These are phyloP conservation scores for Rhaphigaster nebulosa DNA, from an alignment of 2,888 invertebrate species.

Conservation along the genomic window DNA sequence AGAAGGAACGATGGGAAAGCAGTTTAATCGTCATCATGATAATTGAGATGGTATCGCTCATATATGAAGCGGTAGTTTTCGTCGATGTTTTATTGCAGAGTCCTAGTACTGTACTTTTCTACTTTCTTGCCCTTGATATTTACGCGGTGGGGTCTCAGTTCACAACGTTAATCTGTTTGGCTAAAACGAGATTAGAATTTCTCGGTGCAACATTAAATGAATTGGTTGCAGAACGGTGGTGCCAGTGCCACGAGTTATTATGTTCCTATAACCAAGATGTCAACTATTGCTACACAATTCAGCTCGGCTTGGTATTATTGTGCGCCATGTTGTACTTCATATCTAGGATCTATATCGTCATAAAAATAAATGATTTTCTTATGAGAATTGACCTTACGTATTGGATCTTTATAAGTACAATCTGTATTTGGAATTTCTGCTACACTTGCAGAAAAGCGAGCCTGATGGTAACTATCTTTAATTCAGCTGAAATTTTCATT, in stretches of 20 bases:
- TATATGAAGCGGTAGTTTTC: background rate
- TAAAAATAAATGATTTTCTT: background rate
- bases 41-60: background rate
- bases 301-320: background rate
- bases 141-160: background rate
- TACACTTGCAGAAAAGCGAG: background rate
- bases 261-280: background rate
- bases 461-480: background rate
- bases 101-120: background rate
- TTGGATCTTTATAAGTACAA: background rate
- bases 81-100: background rate
- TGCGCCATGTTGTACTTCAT: background rate
- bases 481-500: background rate
- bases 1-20: background rate
- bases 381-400: background rate
- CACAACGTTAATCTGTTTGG: background rate
- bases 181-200: background rate
- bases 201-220: background rate
- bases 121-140: background rate
- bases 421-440: background rate
- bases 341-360: background rate
- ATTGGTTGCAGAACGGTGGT: background rate
- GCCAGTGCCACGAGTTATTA: background rate
- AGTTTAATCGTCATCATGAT: background rate
- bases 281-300: background rate